These are phyloP conservation scores for Myopa testacea DNA, from an alignment of 2,888 invertebrate genomes.

Conservation along the genomic window DNA sequence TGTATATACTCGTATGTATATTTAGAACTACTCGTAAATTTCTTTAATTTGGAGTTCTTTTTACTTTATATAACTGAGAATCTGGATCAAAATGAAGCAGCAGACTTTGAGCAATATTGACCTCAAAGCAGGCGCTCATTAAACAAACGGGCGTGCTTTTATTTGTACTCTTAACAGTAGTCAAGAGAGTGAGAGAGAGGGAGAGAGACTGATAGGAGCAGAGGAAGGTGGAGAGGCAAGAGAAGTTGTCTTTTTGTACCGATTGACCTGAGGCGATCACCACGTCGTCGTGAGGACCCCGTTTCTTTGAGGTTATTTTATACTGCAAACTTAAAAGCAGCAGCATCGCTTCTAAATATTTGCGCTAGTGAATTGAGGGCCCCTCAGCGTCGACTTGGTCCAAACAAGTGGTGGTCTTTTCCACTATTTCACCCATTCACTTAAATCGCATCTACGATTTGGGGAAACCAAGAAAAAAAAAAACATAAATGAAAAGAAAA, in stretches of 20 bases:
- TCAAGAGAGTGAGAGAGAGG: background rate
- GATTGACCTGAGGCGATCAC: background rate
- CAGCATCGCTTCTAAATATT: background rate
- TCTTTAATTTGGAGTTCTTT: background rate
- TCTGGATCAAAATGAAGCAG: background rate
- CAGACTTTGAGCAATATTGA: background rate
- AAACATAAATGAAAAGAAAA: background rate
- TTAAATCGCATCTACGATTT: too few relatives aligned
- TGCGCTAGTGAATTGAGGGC: background rate
- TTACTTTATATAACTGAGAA: background rate
- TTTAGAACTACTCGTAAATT: too few relatives aligned
- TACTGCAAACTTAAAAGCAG: background rate
- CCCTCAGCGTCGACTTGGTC: background rate
- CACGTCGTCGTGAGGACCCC: background rate
- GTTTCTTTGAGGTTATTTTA: background rate
- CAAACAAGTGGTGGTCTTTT: too few relatives aligned
- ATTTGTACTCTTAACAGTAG: background rate
- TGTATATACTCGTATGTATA: too few relatives aligned
- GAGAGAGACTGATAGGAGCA: too few relatives aligned
- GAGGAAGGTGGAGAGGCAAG: too few relatives aligned
- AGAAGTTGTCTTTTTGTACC: background rate
- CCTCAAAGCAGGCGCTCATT: background rate
- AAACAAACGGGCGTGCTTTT: background rate
- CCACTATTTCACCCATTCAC: too few relatives aligned
- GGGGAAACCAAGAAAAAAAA: too few relatives aligned